Evolutionary conservation across 2,797 vertebrate species (phyloP), one percentile per base, ranked within the genome.

Genomic region (Choloepus didactylus): DNA sequence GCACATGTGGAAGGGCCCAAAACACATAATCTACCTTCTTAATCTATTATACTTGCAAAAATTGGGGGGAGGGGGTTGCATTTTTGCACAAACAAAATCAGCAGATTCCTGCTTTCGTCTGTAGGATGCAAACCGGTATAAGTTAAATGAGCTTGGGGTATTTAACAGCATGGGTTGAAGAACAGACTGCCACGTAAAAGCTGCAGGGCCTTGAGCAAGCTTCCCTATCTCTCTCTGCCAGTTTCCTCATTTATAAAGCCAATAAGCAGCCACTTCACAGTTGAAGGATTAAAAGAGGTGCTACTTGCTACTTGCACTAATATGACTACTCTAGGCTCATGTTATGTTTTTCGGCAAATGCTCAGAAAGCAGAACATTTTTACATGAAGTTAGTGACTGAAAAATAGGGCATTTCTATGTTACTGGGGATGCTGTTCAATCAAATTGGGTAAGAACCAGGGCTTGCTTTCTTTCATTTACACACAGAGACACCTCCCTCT

Each of bases 1-100:
- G 31, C 21, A n/a, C 59, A 31, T 4, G 19, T 0, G 38, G 35
- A 62, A 1, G 31, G 9, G 38, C 91, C 72, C 73, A 27, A 70
- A 77, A 91, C 38, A 59, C 7, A 6, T 19, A 31, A 12, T 54
- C 72, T 19, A 2, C 29, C 38, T 87, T 81, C 69, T 72, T 66
- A 79, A 67, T 10, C 67, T 10, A 14, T 4, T 66, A 16, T 6
- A 67, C 38, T 41, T 62, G 60, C 56, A 81, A 87, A 94, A 23
- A 87, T 5, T 38, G 10, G 15, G 29, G 46, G 46, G 6, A 10
- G 46, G 46, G 9, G 64, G 44, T 44, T 51, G 46, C 19, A 18
- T 82, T 49, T 96, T 29, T 35, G 1, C 79, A 76, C 54, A 72
- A 83, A 86, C 69, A 86, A 83, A 91, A 86, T 23, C 75, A 94